Conservation (phyloP, 2,113 vertebrate species). For the Cricetomys ansorgei region DNA sequence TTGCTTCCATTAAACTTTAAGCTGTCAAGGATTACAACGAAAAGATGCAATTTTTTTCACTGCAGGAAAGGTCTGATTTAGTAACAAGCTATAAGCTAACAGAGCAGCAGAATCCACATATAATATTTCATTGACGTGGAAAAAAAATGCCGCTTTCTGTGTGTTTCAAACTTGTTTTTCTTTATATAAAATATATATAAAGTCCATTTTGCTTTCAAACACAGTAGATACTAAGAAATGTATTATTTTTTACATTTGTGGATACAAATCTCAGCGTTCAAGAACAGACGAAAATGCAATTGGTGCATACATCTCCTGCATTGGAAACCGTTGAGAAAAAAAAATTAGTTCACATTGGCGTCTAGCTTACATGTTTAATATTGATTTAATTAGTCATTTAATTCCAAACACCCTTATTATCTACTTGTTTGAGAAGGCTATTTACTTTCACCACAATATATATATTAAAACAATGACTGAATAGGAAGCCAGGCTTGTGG, state of each 20-base stretch:
- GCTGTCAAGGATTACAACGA: slow-evolving; percentile 76
- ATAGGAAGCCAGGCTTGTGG: slow-evolving; percentile 78
- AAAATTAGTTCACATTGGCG: slow-evolving; percentile 55
- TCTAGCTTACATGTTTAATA: slow-evolving; percentile 75
- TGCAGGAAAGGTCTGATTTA: slow-evolving; percentile 80
- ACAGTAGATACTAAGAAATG: slow-evolving; percentile 36
- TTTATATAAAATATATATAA: slow-evolving; percentile 36
- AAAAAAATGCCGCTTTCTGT: slow-evolving; percentile 64
- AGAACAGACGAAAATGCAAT: neutral
- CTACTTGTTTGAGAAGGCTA: slow-evolving; percentile 81
- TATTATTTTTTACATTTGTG: slow-evolving; percentile 27
- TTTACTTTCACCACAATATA: slow-evolving; percentile 76
- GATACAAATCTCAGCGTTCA: neutral
- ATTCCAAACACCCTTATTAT: slow-evolving; percentile 81
- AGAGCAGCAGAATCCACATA: slow-evolving; percentile 75
- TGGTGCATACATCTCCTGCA: neutral
- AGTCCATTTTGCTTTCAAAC: slow-evolving; percentile 62
- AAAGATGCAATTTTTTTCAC: slow-evolving; percentile 81
- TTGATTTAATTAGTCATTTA: slow-evolving; percentile 83
- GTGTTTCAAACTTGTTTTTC: slow-evolving; percentile 21
- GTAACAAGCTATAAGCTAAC: slow-evolving; percentile 77
- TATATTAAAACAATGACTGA: slow-evolving; percentile 82
- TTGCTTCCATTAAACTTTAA: slow-evolving; percentile 80
- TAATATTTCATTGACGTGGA: slow-evolving; percentile 65
- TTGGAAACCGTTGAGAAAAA: neutral